A percentile compares a stretch with the other conserved stretches of the same genome.
These are phyloP conservation scores for Stictocephala bisonia DNA, from an alignment of 2,888 invertebrate genomes.

Conservation along the genomic window DNA sequence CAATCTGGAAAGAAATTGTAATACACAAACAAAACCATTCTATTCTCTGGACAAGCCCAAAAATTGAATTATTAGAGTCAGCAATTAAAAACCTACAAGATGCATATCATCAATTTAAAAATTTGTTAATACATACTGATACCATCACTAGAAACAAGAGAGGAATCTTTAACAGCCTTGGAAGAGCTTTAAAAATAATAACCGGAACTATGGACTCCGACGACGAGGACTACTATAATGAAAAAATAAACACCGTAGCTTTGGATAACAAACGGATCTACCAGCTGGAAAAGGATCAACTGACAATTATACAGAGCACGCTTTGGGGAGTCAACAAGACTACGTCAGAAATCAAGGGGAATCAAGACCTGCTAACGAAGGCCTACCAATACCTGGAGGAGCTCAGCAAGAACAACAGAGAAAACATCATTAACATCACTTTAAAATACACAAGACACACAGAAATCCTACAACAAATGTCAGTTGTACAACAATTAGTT, in stretches of 20 bases:
- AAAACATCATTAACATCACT: neutral
- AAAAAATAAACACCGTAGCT: constrained; percentile 4
- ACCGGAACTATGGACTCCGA: constrained; percentile 14
- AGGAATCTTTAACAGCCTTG: constrained; percentile 11
- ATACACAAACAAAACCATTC: neutral
- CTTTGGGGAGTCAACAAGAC: constrained; percentile 6
- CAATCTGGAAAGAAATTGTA: neutral
- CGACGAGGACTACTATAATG: constrained; percentile 4
- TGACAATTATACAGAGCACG: neutral
- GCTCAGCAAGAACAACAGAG: neutral
- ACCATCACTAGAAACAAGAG: neutral
- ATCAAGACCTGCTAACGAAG: neutral
- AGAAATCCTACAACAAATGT: neutral
- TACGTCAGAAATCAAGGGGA: neutral
- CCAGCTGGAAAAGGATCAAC: neutral
- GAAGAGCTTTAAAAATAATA: neutral
- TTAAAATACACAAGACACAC: neutral
- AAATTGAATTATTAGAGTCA: neutral
- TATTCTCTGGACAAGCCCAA: constrained; percentile 5
- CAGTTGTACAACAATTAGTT: neutral
- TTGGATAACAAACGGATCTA: no score
- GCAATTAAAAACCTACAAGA: neutral
- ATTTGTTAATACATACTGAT: neutral
- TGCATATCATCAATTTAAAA: neutral
- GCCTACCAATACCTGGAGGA: constrained; percentile 4